phyloP scores from a whole-genome alignment of 2,888 invertebrate genomes.

The Ophioninae sp. region DNA sequence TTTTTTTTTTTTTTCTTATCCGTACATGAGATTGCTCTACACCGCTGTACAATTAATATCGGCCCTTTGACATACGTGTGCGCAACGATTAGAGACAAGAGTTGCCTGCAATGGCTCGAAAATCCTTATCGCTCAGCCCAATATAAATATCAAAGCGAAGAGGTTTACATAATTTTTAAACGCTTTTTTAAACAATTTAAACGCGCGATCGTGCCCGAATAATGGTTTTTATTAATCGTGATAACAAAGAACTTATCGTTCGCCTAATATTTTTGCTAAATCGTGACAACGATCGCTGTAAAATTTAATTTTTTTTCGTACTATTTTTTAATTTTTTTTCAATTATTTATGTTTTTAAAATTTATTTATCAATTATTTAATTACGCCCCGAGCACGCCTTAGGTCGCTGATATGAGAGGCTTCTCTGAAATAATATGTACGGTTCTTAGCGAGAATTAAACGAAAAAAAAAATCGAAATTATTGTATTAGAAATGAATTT shows the following conservation, averaged over 20 bases:
- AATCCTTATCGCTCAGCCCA: slow-evolving; percentile 20
- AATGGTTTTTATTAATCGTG: slow-evolving; percentile 1
- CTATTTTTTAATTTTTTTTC: no score
- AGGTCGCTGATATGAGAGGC: slow-evolving; percentile 51
- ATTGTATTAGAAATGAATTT: slow-evolving; percentile 28
- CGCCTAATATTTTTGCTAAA: slow-evolving; percentile 29
- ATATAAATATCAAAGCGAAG: slow-evolving; percentile 37
- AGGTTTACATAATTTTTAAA: slow-evolving; percentile 20
- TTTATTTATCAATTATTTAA: slow-evolving; percentile 5
- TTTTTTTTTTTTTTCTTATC: slow-evolving; percentile 63
- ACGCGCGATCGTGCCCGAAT: slow-evolving; percentile 53
- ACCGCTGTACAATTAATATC: slow-evolving; percentile 60
- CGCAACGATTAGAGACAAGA: slow-evolving; percentile 26
- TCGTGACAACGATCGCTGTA: slow-evolving; percentile 40
- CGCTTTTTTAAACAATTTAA: slow-evolving; percentile 11
- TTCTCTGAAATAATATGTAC: slow-evolving; percentile 59
- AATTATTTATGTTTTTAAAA: slow-evolving; percentile 23
- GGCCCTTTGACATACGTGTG: slow-evolving; percentile 44
- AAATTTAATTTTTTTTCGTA: slow-evolving; percentile 10
- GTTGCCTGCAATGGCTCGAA: slow-evolving; percentile 19
- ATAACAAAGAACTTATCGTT: slow-evolving; percentile 32
- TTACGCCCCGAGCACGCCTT: slow-evolving; percentile 39
- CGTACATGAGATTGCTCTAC: slow-evolving; percentile 71
- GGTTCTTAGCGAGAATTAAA: slow-evolving; percentile 46
- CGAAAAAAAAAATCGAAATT: slow-evolving; percentile 18